A percentile compares a stretch with the other conserved stretches of the same genome.
Evolutionary conservation across 1,140 invertebrate species (phyloP).

Genomic region (Drosophila neocordata): DNA sequence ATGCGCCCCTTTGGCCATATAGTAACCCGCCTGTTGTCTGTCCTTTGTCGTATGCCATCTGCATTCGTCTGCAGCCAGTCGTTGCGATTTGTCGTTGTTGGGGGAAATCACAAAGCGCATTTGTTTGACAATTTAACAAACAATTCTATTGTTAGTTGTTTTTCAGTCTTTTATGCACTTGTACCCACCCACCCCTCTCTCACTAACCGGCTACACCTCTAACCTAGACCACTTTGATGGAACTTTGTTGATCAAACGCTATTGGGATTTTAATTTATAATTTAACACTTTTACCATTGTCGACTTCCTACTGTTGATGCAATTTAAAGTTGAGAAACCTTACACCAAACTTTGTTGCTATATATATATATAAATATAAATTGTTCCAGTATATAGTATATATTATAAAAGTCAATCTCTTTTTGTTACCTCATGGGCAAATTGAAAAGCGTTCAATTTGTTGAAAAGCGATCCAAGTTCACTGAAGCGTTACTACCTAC

Average conservation of each 20-base stretch:
- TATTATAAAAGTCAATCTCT: background rate
- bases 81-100: constrained; percentile 21
- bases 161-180: background rate
- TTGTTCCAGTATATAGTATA: too few species aligned
- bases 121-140: constrained; percentile 44
- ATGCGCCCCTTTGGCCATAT: constrained; percentile 51
- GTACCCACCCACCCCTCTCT: too few species aligned
- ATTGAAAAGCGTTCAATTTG: background rate
- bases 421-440: background rate
- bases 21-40: constrained; percentile 22
- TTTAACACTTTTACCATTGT: constrained; percentile 28
- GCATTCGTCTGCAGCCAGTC: background rate
- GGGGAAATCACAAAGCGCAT: constrained; percentile 39
- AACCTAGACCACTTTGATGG: background rate
- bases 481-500: background rate
- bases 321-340: background rate
- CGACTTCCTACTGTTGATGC: background rate
- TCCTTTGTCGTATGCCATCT: constrained; percentile 28
- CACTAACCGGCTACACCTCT: background rate
- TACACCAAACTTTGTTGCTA: background rate
- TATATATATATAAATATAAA: too few species aligned
- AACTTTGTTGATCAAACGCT: constrained; percentile 42
- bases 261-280: constrained; percentile 65
- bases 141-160: constrained; percentile 49
- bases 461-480: background rate